Evolutionary conservation across 2,113 vertebrate species (phyloP), one percentile per base, ranked within the genome.

Genomic region (Dasypus novemcinctus): DNA sequence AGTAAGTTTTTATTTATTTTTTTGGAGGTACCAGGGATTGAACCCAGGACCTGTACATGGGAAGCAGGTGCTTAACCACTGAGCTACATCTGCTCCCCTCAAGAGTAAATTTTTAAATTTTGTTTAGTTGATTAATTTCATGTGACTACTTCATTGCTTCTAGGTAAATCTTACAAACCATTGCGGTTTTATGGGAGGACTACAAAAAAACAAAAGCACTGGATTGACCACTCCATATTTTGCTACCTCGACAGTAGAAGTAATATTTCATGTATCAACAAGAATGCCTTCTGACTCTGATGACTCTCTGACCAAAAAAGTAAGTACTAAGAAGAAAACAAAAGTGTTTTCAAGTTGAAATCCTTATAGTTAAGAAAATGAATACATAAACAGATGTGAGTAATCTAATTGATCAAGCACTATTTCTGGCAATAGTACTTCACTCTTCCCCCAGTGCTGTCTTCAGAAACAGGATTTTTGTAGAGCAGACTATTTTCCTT

Each of bases 211-310:
- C 97, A 99, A 99, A 97, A 99, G 99, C 97, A 99, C 99, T 84
- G 99, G 99, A 71, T 97, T 99, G 97, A 99, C 99, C 95, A 99
- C 99, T 91, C 99, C 99, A 0, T 99, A 99, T 98, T 99, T 99
- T 95, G 99, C 99, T 99, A 99, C 99, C 87, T 99, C 99, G 95
- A 99, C 99, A 31, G 99, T 99, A 15, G 99, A 99, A 98, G 99
- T 99, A 76, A 99, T 99, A 98, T 99, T 99, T 98, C 99, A 99
- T 80, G 99, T 99, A 17, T 99, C 99, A 97, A 99, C 99, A 74
- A 99, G 99, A 98, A 99, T 99, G 99, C 99, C 99, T 94, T 99
- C 99, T 75, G 99, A 99, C 98, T 99, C 99, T 61, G 99, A 99
- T 98, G 99, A 99, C 97, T 99, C 99, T 94, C 98, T 99, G 97